Evolutionary conservation across 2,888 invertebrate species (phyloP).

Genomic region (Pristionchus fissidentatus): DNA sequence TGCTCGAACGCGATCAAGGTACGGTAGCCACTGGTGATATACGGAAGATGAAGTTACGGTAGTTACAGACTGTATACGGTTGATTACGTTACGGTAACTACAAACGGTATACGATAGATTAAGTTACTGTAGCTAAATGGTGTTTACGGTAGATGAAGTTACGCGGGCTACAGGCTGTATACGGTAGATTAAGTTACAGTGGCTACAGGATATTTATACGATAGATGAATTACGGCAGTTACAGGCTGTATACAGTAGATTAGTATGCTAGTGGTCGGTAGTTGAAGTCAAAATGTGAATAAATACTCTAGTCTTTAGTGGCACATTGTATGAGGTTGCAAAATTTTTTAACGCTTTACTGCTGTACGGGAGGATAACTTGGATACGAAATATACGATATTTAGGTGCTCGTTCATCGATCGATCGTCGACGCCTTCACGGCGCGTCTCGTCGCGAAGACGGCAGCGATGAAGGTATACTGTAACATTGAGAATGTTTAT

Average conservation of each 20-base stretch:
- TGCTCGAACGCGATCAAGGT: slow-evolving; percentile 80
- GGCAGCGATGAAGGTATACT: slow-evolving; percentile 75
- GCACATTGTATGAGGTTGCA: too few species aligned
- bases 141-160: too few species aligned
- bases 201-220: background rate
- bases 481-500: background rate
- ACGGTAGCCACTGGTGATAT: slow-evolving; percentile 30
- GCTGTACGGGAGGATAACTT: too few species aligned
- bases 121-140: slow-evolving; percentile 57
- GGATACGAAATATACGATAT: too few species aligned
- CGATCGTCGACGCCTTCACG: slow-evolving; percentile 77
- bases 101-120: slow-evolving; percentile 70
- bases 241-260: too few species aligned
- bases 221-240: slow-evolving; percentile 72
- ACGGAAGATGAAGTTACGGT: too few species aligned
- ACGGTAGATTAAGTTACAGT: background rate
- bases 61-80: background rate
- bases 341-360: too few species aligned
- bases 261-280: too few species aligned
- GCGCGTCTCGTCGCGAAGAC: slow-evolving; percentile 77
- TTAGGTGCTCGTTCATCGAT: slow-evolving; percentile 79
- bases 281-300: too few species aligned
- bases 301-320: too few species aligned
- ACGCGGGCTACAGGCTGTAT: background rate
- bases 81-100: background rate